A percentile compares a stretch with the other conserved stretches of the same genome.
Conservation (phyloP, 2,888 invertebrate genomes). For the Netelia virgata region DNA sequence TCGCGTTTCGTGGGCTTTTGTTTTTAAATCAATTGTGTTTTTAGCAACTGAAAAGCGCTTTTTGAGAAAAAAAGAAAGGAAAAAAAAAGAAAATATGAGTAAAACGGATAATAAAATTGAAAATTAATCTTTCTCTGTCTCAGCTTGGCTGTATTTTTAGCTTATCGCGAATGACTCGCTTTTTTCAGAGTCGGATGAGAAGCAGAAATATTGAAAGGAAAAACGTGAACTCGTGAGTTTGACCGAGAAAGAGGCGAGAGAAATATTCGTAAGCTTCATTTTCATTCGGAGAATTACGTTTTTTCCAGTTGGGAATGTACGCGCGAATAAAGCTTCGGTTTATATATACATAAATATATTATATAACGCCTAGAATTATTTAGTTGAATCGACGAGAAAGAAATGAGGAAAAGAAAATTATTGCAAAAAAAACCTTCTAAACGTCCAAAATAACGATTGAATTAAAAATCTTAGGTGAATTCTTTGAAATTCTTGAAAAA, state of each 20-base stretch:
- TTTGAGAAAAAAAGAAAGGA: neutral
- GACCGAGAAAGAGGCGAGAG: neutral
- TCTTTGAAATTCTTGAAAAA: constrained; percentile 4
- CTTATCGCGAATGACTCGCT: constrained; percentile 20
- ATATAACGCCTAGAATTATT: constrained; percentile 38
- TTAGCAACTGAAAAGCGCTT: constrained; percentile 34
- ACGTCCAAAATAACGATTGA: constrained; percentile 20
- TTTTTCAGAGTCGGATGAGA: neutral
- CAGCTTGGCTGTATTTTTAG: constrained; percentile 34
- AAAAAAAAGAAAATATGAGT: neutral
- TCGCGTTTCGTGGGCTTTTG: constrained; percentile 59
- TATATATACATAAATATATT: constrained; percentile 17
- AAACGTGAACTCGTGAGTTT: neutral
- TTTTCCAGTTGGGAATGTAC: constrained; percentile 15
- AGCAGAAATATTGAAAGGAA: neutral
- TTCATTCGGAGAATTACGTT: constrained; percentile 8
- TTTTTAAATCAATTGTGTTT: constrained; percentile 30
- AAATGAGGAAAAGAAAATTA: neutral
- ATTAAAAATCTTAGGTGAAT: constrained; percentile 1
- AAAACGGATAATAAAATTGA: no score
- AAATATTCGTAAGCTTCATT: neutral
- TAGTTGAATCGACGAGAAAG: constrained; percentile 51
- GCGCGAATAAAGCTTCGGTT: constrained; percentile 13
- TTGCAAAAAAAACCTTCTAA: constrained; percentile 29
- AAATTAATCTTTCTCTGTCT: constrained; percentile 3